phyloP scores from a whole-genome alignment of 2,888 invertebrate genomes.

The Imbricaverruca yamaguchii region DNA sequence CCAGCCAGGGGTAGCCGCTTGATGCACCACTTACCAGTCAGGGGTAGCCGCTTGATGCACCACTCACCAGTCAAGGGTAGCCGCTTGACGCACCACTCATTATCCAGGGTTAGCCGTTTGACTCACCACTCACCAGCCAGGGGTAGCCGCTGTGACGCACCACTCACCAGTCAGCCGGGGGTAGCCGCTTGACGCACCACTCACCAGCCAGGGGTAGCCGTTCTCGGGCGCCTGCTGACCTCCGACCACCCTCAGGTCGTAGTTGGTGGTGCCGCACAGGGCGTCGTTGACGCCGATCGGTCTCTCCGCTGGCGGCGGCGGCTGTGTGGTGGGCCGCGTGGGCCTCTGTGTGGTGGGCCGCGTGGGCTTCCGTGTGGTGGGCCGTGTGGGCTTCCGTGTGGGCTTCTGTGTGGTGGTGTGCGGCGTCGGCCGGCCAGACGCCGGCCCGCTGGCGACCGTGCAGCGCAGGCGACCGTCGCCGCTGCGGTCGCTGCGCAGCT shows the following conservation, averaged over 20 bases:
- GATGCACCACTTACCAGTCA: neutral
- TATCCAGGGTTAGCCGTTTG: neutral
- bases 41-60: neutral
- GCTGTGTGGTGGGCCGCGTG: too few species aligned
- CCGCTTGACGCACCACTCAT: neutral
- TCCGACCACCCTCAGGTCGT: constrained; percentile 58
- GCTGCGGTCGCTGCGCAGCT: constrained; percentile 26
- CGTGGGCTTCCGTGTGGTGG: too few species aligned
- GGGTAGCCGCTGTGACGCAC: neutral
- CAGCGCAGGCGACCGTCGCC: neutral
- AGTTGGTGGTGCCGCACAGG: constrained; percentile 91
- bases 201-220: constrained; percentile 11
- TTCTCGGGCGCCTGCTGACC: neutral
- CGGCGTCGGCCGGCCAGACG: neutral
- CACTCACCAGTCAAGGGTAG: constrained; percentile 3
- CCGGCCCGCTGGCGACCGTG: constrained; percentile 13
- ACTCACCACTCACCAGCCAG: neutral
- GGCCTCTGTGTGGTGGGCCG: too few species aligned
- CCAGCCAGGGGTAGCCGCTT: constrained; percentile 1
- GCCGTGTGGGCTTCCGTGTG: too few species aligned
- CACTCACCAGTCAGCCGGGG: constrained; percentile 6
- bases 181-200: neutral
- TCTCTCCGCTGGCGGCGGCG: too few species aligned
- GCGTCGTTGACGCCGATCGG: constrained; percentile 67
- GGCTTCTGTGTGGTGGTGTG: too few species aligned